A percentile compares a stretch with the other conserved stretches of the same genome.
Conservation (phyloP, 1,140 invertebrate species). For the Whitmania pigra region DNA sequence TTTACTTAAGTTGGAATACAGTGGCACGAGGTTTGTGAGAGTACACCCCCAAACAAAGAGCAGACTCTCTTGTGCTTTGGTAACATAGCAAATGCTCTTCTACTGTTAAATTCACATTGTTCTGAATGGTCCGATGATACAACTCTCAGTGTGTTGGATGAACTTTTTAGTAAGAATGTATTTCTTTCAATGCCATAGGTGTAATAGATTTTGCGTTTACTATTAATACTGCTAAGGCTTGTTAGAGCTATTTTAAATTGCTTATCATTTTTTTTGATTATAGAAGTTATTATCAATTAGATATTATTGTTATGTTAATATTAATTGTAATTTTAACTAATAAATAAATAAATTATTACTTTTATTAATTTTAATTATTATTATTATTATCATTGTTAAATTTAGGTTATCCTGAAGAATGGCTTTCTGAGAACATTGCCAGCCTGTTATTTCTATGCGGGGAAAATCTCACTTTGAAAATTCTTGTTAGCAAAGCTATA, state of each 20-base stretch:
- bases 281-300: no score
- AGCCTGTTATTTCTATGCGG: conserved; percentile 37
- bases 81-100: conserved; percentile 34
- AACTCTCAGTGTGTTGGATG: conserved; percentile 40
- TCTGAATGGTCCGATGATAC: conserved; percentile 39
- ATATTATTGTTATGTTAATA: no score
- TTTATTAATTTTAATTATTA: no score
- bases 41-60: conserved; percentile 30
- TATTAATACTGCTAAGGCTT: no score
- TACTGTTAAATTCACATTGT: conserved; percentile 31
- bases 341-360: no score
- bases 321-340: no score
- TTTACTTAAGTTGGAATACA: conserved; percentile 33
- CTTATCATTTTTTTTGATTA: not conserved
- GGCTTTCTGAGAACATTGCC: conserved; percentile 39
- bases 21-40: conserved; percentile 40
- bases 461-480: conserved; percentile 35
- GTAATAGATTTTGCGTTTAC: no score
- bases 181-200: no score
- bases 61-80: conserved; percentile 34
- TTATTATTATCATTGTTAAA: no score
- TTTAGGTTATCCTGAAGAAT: conserved; percentile 40
- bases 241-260: not conserved
- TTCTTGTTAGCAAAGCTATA: conserved; percentile 39
- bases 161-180: conserved; percentile 36